Percentiles rank a stretch among this genome's conserved stretches.
Evolutionary conservation across 2,888 invertebrate species (phyloP).

Genomic region (Ypsolopha scabrella): DNA sequence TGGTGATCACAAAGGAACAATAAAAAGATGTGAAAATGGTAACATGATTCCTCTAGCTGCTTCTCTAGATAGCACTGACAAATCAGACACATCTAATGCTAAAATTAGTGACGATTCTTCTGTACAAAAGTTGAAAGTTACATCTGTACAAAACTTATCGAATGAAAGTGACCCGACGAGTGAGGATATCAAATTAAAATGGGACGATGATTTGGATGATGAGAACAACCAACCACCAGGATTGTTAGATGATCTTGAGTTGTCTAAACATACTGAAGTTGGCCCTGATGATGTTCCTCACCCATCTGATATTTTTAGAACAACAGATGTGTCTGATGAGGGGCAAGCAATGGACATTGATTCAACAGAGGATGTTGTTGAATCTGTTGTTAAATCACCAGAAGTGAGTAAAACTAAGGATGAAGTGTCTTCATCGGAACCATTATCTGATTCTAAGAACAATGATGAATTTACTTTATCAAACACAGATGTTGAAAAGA

Average conservation of each 20-base stretch:
- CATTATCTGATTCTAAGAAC: not conserved
- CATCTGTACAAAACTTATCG: not conserved
- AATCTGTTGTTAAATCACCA: not conserved
- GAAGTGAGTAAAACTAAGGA: not conserved
- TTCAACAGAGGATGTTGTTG: not conserved
- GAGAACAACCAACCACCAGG: not conserved
- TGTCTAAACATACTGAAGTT: not conserved
- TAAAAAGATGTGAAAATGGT: no score
- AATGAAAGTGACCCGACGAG: conserved; percentile 5
- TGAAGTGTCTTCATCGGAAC: not conserved
- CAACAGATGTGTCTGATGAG: not conserved
- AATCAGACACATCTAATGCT: conserved; percentile 5
- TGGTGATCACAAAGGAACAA: not conserved
- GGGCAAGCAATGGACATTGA: not conserved
- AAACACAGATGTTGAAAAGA: not conserved
- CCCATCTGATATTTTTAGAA: not conserved
- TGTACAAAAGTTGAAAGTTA: not conserved
- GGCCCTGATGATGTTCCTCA: not conserved
- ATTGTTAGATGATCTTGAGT: not conserved
- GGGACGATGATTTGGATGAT: conserved; percentile 24
- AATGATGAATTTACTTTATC: not conserved
- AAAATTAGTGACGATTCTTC: not conserved
- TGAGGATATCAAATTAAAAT: conserved; percentile 31
- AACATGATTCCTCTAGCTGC: no score
- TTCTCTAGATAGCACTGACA: conserved; percentile 3